Evolutionary conservation across 2,113 vertebrate species (phyloP).

Genomic region (Porphyrio hochstetteri): DNA sequence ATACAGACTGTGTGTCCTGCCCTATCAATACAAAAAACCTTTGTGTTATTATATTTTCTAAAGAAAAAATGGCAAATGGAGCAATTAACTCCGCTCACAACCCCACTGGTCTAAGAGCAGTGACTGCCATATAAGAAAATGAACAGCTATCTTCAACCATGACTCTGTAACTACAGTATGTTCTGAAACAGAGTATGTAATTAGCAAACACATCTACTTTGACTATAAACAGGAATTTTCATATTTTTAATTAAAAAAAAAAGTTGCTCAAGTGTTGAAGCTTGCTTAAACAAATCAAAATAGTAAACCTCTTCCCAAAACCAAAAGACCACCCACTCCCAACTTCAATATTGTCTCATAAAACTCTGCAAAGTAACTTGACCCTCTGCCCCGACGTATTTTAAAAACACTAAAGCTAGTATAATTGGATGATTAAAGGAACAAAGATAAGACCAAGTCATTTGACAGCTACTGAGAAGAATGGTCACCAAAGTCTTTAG

Average conservation of each 20-base stretch:
- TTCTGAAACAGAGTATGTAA: not conserved
- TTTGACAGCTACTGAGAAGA: not conserved
- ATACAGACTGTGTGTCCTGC: not conserved
- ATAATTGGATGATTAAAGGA: constrained; percentile 6
- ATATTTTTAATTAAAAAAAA: not conserved
- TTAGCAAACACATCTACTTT: not conserved
- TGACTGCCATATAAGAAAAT: not conserved
- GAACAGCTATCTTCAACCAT: not conserved
- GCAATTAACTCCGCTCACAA: not conserved
- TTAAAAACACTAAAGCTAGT: not conserved
- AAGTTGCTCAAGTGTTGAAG: not conserved
- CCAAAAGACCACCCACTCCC: not conserved
- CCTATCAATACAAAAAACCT: not conserved
- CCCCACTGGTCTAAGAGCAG: not conserved
- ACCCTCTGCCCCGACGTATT: not conserved
- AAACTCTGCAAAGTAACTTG: not conserved
- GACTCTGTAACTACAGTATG: not conserved
- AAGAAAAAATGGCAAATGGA: not conserved
- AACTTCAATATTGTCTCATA: not conserved
- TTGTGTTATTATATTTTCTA: not conserved
- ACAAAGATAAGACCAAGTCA: not conserved
- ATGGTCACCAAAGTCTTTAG: not conserved
- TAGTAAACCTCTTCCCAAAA: not conserved
- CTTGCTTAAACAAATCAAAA: not conserved
- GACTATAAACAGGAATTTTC: not conserved